A percentile compares a stretch with the other conserved stretches of the same genome.
phyloP scores from a whole-genome alignment of 2,888 invertebrate species.

The Pammene aurita region DNA sequence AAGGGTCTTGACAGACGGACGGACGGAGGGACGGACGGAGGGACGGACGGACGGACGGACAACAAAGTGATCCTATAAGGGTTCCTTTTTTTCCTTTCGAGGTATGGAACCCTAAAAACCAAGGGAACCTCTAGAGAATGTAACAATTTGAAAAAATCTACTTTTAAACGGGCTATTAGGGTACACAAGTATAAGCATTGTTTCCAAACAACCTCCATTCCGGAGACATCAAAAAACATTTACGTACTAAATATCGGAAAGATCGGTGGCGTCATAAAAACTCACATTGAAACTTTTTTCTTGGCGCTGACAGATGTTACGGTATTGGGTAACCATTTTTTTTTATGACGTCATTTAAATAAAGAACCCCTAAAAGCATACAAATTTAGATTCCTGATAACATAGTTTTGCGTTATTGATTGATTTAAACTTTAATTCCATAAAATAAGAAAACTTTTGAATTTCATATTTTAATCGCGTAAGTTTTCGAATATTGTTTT shows the following conservation, averaged over 20 bases:
- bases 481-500: not conserved
- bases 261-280: constrained; percentile 68
- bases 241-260: constrained; percentile 67
- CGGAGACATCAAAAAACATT: constrained; percentile 63
- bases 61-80: too few species aligned
- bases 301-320: constrained; percentile 73
- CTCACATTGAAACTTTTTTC: constrained; percentile 69
- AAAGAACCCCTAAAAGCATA: constrained; percentile 64
- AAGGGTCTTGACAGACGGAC: too few species aligned
- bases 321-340: constrained; percentile 70
- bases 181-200: constrained; percentile 43
- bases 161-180: constrained; percentile 28
- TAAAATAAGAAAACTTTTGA: not conserved
- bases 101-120: too few species aligned
- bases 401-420: not conserved
- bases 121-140: too few species aligned
- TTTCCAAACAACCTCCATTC: constrained; percentile 46
- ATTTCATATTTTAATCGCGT: not conserved
- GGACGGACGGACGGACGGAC: too few species aligned
- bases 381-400: constrained; percentile 25
- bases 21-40: too few species aligned
- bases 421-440: constrained; percentile 2
- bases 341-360: constrained; percentile 77
- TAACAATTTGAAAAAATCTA: not conserved
- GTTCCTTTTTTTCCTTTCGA: too few species aligned